A percentile compares a stretch with the other conserved stretches of the same genome.
Conservation (phyloP, 2,113 vertebrate genomes). For the Neoarius graeffei region DNA sequence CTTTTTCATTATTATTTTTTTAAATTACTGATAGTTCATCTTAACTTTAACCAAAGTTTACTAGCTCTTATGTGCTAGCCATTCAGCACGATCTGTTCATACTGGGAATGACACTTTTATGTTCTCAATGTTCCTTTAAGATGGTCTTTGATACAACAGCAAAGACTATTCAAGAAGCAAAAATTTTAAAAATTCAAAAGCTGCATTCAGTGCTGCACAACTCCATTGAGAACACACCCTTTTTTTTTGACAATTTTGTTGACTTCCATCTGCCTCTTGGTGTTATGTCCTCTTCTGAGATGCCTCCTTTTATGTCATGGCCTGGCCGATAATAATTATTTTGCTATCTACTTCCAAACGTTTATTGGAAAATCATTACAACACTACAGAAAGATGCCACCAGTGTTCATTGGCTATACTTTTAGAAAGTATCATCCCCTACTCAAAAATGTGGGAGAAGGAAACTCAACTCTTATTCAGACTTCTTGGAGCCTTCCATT, state of each 20-base stretch:
- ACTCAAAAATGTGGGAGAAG: not conserved
- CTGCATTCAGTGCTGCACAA: not conserved
- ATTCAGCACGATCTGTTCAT: not conserved
- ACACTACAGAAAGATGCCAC: not conserved
- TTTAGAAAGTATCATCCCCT: not conserved
- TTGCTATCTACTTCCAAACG: constrained; percentile 24
- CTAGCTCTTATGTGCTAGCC: not conserved
- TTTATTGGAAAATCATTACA: constrained; percentile 22
- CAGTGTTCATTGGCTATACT: not conserved
- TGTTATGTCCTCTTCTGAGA: constrained; percentile 31
- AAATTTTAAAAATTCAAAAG: not conserved
- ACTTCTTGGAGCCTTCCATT: not conserved
- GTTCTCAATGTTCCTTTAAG: not conserved
- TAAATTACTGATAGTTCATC: too few relatives aligned
- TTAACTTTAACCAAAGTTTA: not conserved
- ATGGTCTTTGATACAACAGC: not conserved
- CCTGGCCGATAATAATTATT: not conserved
- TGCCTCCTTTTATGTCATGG: not conserved
- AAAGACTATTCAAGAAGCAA: not conserved
- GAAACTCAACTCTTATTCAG: not conserved
- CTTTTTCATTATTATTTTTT: too few relatives aligned
- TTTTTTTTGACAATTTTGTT: not conserved
- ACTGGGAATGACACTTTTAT: not conserved
- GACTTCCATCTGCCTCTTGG: constrained; percentile 37
- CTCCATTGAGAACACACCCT: not conserved